Conservation (phyloP, 2,888 invertebrate species). For the Iselma pallidipennis region DNA sequence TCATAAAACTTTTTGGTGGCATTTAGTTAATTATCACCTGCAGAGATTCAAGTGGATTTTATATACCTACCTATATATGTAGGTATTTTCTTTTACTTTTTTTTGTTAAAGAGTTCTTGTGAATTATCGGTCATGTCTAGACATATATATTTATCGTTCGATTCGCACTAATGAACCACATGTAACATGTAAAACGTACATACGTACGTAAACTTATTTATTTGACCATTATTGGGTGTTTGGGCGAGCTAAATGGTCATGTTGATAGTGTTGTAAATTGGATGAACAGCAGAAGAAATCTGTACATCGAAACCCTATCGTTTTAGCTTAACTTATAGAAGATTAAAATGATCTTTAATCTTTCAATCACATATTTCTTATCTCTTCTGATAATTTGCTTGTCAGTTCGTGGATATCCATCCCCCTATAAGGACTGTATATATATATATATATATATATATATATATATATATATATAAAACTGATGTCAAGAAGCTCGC, state of each 20-base stretch:
- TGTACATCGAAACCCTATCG: not conserved
- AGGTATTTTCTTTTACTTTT: not conserved
- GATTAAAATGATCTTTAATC: not conserved
- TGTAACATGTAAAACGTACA: slow-evolving; percentile 24
- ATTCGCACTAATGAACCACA: slow-evolving; percentile 31
- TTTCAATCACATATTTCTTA: not conserved
- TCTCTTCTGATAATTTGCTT: not conserved
- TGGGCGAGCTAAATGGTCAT: slow-evolving; percentile 26
- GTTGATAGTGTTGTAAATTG: slow-evolving; percentile 23
- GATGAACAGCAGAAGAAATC: slow-evolving; percentile 1
- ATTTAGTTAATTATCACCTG: not conserved
- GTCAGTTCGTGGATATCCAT: too few relatives aligned
- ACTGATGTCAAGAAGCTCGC: too few relatives aligned
- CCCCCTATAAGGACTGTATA: too few relatives aligned
- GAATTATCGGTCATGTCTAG: not conserved
- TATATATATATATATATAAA: too few relatives aligned
- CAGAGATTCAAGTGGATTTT: not conserved
- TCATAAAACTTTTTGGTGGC: not conserved
- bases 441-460: too few relatives aligned
- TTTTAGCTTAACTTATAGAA: too few relatives aligned
- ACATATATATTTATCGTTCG: slow-evolving; percentile 27
- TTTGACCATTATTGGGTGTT: slow-evolving; percentile 25
- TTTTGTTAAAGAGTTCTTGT: not conserved
- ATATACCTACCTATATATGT: too few relatives aligned
- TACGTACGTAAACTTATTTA: slow-evolving; percentile 23